Evolutionary conservation across 2,113 vertebrate species (phyloP), one percentile per base, ranked within the genome.

Genomic region (Cavia aperea): DNA sequence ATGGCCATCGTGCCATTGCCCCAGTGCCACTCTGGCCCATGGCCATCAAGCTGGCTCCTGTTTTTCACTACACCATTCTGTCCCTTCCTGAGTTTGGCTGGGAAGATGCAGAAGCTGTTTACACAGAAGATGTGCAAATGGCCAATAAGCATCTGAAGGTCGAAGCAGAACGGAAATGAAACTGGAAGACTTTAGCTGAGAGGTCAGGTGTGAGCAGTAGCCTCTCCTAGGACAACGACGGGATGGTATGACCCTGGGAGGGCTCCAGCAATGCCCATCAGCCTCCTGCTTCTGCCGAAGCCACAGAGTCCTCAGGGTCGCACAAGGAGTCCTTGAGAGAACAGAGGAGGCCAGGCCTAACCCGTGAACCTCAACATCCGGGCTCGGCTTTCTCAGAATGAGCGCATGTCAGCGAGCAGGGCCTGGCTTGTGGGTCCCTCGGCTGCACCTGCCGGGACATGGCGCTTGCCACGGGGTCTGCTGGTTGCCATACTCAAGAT

Each of bases 161-260:
- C 29, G 4, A 49, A 77, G 36, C 11, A 14, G 46, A 77, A 91
- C 31, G 54, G 11, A 43, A 62, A 46, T 16, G 43, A 18, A 63
- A 39, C 60, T 4, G 0, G 19, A 63, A 73, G 58, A 39, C 11
- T 46, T 12, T 7, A 33, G 3, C 9, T 36, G 18, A 58, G 88
- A 68, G 33, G 19, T 33, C 51, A 15, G n/a, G 63, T 39, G 46
- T n/a, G 26, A 70, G 51, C 10, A 29, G 54, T 39, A 21, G 12
- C 31, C 19, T 4, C 10, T 2, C 36, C 7, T 0, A n/a, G 9
- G 68, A 36, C 33, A 13, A 6, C 4, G 3, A 11, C 46, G 1
- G 13, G 66, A 5, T 5, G 75, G 11, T 13, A 31, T 2, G 51
- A 54, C 31, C 16, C 1, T 13, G 54, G 7, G 31, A 60, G 26